Conservation (phyloP, 2,113 vertebrate genomes). For the Dasyornis broadbenti region DNA sequence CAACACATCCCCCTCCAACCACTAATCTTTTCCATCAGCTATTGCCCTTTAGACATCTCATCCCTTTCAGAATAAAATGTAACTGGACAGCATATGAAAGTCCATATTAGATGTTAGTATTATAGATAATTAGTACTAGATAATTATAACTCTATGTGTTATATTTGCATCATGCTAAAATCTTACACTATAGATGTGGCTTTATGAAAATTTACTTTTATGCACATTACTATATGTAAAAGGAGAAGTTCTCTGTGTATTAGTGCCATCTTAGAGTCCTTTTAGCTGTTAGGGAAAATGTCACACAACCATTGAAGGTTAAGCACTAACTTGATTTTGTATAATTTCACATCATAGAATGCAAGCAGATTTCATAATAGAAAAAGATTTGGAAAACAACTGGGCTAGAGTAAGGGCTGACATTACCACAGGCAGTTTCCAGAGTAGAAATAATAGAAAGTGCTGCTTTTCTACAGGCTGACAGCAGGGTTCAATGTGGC, state of each 20-base stretch:
- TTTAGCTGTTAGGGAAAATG: background rate
- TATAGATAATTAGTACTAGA: too few species aligned
- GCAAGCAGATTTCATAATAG: background rate
- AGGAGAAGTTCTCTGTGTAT: background rate
- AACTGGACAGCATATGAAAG: background rate
- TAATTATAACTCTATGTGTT: background rate
- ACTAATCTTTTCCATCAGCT: background rate
- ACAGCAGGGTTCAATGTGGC: background rate
- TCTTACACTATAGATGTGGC: background rate
- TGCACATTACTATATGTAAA: background rate
- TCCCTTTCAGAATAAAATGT: background rate
- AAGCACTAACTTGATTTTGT: background rate
- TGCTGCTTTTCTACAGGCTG: background rate
- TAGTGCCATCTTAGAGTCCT: background rate
- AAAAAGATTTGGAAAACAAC: background rate
- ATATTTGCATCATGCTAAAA: background rate
- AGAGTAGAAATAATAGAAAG: background rate
- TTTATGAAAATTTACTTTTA: background rate
- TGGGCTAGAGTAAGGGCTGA: background rate
- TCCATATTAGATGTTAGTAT: too few species aligned
- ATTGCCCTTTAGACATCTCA: background rate
- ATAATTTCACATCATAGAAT: background rate
- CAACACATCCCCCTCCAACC: background rate
- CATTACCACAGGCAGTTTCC: background rate
- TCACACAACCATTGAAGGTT: background rate